Conservation (phyloP, 2,888 invertebrate genomes). For the Polymixis lichenea region DNA sequence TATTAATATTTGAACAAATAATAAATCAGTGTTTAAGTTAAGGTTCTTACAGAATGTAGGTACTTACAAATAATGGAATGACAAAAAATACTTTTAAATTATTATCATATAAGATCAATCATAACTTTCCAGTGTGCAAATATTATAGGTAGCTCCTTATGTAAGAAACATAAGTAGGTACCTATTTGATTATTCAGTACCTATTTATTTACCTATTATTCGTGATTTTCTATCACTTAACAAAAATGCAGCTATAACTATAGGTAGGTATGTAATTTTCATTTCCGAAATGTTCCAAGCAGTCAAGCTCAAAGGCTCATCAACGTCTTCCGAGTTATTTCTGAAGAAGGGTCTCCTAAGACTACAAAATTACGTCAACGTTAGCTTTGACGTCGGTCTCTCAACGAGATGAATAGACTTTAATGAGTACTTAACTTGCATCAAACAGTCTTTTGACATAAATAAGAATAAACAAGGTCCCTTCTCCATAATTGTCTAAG, state of each 20-base stretch:
- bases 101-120: neutral
- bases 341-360: conserved; percentile 15
- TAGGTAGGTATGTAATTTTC: neutral
- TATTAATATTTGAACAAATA: neutral
- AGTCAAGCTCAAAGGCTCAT: conserved; percentile 31
- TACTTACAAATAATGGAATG: neutral
- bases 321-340: conserved; percentile 31
- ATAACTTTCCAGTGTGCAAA: neutral
- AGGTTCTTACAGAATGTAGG: neutral
- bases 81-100: neutral
- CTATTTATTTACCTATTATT: too few relatives aligned
- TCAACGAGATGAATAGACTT: conserved; percentile 49
- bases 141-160: neutral
- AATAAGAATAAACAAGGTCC: conserved; percentile 50
- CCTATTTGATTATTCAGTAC: too few relatives aligned
- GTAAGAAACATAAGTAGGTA: neutral
- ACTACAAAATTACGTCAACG: conserved; percentile 34
- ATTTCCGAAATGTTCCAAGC: conserved; percentile 8
- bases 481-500: conserved; percentile 23
- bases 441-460: conserved; percentile 51
- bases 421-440: conserved; percentile 54
- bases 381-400: conserved; percentile 45
- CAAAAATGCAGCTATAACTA: neutral
- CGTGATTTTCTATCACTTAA: neutral
- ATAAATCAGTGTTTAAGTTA: neutral